phyloP scores from a whole-genome alignment of 2,797 vertebrate species.

The Decapterus maruadsi region DNA sequence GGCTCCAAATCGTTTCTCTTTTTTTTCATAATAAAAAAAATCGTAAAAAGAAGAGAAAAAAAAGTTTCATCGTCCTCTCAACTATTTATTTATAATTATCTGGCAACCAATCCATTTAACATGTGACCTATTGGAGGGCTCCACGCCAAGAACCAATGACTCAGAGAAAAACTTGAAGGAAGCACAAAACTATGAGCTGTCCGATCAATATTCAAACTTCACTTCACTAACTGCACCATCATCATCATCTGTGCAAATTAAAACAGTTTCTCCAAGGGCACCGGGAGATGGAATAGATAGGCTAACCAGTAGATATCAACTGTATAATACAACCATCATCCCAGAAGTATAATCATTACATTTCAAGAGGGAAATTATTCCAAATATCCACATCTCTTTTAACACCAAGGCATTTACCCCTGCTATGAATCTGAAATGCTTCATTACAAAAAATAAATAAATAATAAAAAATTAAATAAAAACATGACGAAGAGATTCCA shows the following conservation, averaged over 20 bases:
- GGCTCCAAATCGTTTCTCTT: neutral
- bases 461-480: neutral
- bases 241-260: conserved; percentile 43
- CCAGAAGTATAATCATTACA: conserved; percentile 36
- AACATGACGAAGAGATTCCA: conserved; percentile 9
- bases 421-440: conserved; percentile 40
- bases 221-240: conserved; percentile 35
- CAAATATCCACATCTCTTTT: conserved; percentile 36
- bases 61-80: neutral
- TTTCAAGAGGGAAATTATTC: conserved; percentile 30
- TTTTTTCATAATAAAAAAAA: no score
- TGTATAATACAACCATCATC: conserved; percentile 50
- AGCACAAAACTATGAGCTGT: conserved; percentile 19
- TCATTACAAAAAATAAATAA: conserved; percentile 29
- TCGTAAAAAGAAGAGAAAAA: neutral
- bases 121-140: neutral
- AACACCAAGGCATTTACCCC: conserved; percentile 31
- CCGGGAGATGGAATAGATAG: conserved; percentile 39
- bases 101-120: neutral
- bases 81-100: neutral
- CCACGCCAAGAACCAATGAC: neutral
- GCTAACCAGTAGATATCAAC: conserved; percentile 30
- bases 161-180: neutral
- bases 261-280: conserved; percentile 37
- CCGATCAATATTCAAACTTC: conserved; percentile 30